These are phyloP conservation scores for Andrena bicolor DNA, from an alignment of 2,888 invertebrate species.

Conservation along the genomic window DNA sequence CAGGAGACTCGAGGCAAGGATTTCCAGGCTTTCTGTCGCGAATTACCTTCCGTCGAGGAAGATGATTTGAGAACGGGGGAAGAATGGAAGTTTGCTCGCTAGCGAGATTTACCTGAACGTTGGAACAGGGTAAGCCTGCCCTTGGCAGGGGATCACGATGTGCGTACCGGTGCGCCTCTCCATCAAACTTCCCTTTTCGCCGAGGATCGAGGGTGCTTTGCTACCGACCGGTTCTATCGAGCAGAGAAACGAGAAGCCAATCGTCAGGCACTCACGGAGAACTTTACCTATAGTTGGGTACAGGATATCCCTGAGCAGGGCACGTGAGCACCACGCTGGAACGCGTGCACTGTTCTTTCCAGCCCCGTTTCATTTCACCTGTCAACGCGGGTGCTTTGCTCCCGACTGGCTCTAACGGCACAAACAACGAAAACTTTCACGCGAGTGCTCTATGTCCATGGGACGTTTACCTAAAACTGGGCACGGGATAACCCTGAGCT, in stretches of 20 bases:
- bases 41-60: too few relatives aligned
- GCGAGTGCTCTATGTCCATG: neutral
- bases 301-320: conserved; percentile 91
- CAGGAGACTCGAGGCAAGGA: neutral
- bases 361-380: conserved; percentile 86
- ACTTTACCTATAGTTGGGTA: conserved; percentile 90
- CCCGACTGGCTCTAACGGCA: conserved; percentile 86
- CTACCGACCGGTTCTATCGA: conserved; percentile 86
- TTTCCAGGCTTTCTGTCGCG: too few relatives aligned
- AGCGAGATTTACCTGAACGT: conserved; percentile 88
- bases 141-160: conserved; percentile 87
- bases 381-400: conserved; percentile 87
- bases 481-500: conserved; percentile 91
- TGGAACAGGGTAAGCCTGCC: conserved; percentile 90
- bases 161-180: conserved; percentile 84
- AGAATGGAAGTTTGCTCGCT: neutral
- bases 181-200: conserved; percentile 85
- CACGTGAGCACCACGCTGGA: conserved; percentile 87
- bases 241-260: conserved; percentile 18
- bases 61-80: too few relatives aligned
- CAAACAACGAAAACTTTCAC: conserved; percentile 11
- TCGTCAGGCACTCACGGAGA: neutral
- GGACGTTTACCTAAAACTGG: conserved; percentile 88
- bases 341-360: conserved; percentile 66
- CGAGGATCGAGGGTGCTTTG: conserved; percentile 86